phyloP scores from a whole-genome alignment of 1,140 invertebrate species.

The Pseudomyrmex concolor region DNA sequence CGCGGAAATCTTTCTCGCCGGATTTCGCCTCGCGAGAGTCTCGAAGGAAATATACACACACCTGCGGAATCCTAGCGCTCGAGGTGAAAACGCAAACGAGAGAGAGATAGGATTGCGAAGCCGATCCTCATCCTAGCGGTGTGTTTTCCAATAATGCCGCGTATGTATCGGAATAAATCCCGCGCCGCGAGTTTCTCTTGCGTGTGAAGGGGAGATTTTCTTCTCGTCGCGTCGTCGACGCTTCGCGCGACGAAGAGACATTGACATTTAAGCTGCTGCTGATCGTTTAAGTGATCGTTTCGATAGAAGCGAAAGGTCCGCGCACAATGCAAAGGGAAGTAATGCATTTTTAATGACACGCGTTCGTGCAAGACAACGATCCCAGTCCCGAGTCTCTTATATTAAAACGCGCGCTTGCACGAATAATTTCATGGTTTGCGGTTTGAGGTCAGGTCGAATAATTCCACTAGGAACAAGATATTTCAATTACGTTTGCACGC shows the following conservation, averaged over 20 bases:
- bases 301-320: neutral
- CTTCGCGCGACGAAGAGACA: neutral
- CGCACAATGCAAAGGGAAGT: neutral
- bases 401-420: conserved; percentile 37
- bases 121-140: neutral
- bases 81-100: conserved; percentile 31
- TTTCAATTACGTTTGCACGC: conserved; percentile 78
- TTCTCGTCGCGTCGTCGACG: no score
- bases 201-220: no score
- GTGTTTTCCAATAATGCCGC: conserved; percentile 34
- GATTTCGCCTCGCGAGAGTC: neutral
- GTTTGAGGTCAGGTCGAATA: conserved; percentile 75
- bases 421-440: conserved; percentile 80
- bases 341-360: conserved; percentile 38
- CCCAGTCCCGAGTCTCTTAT: neutral
- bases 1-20: conserved; percentile 35
- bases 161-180: neutral
- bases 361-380: conserved; percentile 24
- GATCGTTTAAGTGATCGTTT: neutral
- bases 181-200: neutral
- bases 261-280: neutral
- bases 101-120: conserved; percentile 12
- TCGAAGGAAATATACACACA: neutral
- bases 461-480: conserved; percentile 76
- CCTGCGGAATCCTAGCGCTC: neutral